Base-by-base conservation (phyloP, 1,140 invertebrate genomes). In the Leptonema lineaticorne region DNA sequence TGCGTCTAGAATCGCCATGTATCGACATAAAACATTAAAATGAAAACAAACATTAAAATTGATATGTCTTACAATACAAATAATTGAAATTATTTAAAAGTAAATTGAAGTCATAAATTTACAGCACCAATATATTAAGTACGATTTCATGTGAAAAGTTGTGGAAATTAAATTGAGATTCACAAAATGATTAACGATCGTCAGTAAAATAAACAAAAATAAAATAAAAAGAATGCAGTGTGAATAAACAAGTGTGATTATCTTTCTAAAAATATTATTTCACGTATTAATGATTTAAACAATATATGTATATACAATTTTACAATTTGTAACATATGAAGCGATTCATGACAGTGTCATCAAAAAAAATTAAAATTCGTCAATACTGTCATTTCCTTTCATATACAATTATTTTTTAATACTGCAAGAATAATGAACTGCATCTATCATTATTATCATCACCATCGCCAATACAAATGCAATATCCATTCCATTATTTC, bases 51-150 rank as follows among this genome's bases (percentile, higher is more conserved):
- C 30, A 37, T 8, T 37, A 37, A 7, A 37, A 37, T 5, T 53
- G 48, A 53, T 53, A 53, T 53, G 48, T 53, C 24, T 53, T 11
- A 18, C 18, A 22, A 26, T 53, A 53, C 22, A 53, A 53, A 53
- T 18, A 20, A 16, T 11, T 41, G 16, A 9, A 14, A 14, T 16
- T 41, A 41, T 14, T 14, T 41, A 41, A 41, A 11, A 41, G 11
- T 14, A 2, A 41, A 41, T 33, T 33, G 16, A 41, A 41, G 16
- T 41, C 11, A 41, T 14, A 41, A 41, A 14, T 16, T 41, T 41
- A 41, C 11, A 41, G 37, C 37, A 41, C 9, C 37, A 3, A 41
- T 16, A 41, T 41, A 41, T 41, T n/a, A 53, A 53, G 48, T 53
- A 53, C 48, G 11, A 4, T 41, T 41, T 41, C 11, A 16, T 41